These are phyloP conservation scores for Gryon sp. DNA, from an alignment of 1,140 invertebrate species.

Conservation along the genomic window DNA sequence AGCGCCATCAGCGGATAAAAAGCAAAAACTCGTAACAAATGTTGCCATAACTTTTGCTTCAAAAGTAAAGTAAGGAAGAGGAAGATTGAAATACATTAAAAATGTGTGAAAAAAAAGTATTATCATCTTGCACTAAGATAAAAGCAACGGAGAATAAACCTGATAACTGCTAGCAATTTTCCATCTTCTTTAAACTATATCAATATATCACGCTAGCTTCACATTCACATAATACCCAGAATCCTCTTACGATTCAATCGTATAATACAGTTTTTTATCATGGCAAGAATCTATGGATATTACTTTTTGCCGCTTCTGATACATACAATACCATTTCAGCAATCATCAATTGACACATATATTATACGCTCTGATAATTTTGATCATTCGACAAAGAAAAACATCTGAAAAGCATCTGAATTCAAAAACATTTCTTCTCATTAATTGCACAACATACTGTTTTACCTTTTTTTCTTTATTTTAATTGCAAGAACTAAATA, in stretches of 20 bases:
- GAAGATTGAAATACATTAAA: background rate
- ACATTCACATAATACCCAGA: conserved; percentile 22
- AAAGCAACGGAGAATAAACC: conserved; percentile 7
- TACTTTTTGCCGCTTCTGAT: conserved; percentile 19
- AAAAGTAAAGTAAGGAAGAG: no score
- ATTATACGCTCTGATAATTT: conserved; percentile 8
- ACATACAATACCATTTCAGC: conserved; percentile 16
- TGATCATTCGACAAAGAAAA: background rate
- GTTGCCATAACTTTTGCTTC: no score
- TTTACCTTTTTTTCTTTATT: no score
- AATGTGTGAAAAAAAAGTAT: conserved; percentile 5
- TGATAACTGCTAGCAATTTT: conserved; percentile 24
- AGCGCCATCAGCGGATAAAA: no score
- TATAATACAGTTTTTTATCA: conserved; percentile 40
- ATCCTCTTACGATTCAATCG: conserved; percentile 50
- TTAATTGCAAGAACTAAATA: no score
- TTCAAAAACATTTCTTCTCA: no score
- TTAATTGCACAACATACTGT: no score
- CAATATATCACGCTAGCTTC: conserved; percentile 16
- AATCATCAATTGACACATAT: conserved; percentile 25
- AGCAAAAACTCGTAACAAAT: no score
- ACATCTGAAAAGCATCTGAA: no score
- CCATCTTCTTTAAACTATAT: conserved; percentile 26
- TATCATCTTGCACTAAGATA: background rate
- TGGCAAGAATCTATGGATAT: conserved; percentile 39